Conservation (phyloP, 2,113 vertebrate genomes). For the Noturus placidus region DNA sequence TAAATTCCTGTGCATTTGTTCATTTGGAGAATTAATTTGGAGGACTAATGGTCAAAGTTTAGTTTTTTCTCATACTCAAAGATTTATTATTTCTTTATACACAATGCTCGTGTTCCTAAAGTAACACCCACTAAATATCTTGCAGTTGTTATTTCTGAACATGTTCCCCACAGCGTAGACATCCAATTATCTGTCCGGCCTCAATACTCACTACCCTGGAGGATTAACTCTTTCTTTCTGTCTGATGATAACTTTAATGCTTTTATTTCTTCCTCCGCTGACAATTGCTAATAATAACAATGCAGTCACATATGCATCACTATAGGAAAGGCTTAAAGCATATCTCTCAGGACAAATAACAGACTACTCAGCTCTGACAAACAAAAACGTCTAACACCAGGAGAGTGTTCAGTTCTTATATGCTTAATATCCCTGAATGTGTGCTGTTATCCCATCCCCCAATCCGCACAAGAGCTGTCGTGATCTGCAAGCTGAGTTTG, state of each 20-base stretch:
- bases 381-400: neutral
- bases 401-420: neutral
- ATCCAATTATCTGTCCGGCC: conserved; percentile 33
- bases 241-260: neutral
- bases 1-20: neutral
- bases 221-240: conserved; percentile 5
- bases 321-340: neutral
- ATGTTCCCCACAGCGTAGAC: conserved; percentile 26
- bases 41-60: neutral
- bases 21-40: neutral
- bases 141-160: conserved; percentile 29
- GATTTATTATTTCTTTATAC: neutral
- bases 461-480: neutral
- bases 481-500: conserved; percentile 18
- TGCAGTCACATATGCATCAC: neutral
- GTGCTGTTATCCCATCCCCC: conserved; percentile 21
- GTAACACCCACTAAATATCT: conserved; percentile 13
- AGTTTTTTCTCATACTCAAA: neutral
- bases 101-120: conserved; percentile 9
- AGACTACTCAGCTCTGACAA: neutral
- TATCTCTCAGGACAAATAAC: neutral
- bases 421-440: neutral
- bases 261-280: conserved; percentile 12
- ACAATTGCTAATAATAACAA: neutral
- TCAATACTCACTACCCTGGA: conserved; percentile 16